phyloP scores from a whole-genome alignment of 2,113 vertebrate species.

The Apaloderma vittatum region DNA sequence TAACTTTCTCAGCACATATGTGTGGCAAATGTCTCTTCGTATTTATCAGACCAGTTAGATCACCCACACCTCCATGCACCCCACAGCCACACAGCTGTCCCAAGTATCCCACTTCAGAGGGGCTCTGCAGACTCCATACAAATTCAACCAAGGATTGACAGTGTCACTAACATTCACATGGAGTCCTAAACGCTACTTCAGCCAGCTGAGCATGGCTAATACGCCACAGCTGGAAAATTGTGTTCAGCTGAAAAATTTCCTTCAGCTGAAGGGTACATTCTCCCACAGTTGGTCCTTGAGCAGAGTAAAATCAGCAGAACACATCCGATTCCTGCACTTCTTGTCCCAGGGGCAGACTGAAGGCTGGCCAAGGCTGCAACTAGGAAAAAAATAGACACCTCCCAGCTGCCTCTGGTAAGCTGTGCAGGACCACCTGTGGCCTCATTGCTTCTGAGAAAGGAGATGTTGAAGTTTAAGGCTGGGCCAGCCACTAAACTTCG shows the following conservation, averaged over 20 bases:
- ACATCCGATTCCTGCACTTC: background rate
- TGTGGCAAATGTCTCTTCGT: background rate
- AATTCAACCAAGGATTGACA: background rate
- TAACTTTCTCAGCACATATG: background rate
- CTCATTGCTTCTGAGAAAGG: background rate
- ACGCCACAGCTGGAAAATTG: background rate
- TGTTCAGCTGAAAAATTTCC: background rate
- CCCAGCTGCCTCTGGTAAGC: fast-evolving
- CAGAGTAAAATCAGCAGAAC: background rate
- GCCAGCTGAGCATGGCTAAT: background rate
- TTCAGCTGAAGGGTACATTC: background rate
- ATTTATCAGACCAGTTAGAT: background rate
- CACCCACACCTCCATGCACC: background rate
- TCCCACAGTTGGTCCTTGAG: background rate
- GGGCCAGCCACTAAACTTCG: too few species aligned
- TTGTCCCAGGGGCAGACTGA: background rate
- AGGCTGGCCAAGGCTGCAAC: background rate
- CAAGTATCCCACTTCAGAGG: background rate
- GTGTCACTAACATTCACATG: fast-evolving
- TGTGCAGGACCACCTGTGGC: background rate
- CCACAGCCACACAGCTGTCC: background rate
- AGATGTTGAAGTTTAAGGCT: too few species aligned
- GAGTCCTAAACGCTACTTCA: fast-evolving
- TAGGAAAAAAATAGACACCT: background rate
- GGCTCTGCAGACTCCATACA: background rate